phyloP scores from a whole-genome alignment of 2,888 invertebrate species.

The Watsonalla cultraria region DNA sequence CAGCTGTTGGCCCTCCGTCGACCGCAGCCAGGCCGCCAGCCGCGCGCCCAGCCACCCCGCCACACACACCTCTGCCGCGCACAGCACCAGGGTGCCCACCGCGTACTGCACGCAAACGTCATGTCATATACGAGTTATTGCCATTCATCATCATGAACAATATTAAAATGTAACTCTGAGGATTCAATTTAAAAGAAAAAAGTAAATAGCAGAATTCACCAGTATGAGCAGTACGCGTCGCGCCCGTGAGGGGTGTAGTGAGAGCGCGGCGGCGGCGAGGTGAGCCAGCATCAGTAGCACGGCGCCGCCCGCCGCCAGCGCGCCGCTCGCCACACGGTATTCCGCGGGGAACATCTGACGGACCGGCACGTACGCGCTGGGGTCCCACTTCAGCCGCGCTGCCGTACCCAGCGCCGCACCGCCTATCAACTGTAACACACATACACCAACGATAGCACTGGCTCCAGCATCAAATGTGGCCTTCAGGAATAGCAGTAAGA shows the following conservation, averaged over 20 bases:
- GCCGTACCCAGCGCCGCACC: slow-evolving; percentile 53
- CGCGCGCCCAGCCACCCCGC: slow-evolving; percentile 32
- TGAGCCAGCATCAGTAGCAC: slow-evolving; percentile 40
- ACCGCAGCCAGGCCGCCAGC: slow-evolving; percentile 27
- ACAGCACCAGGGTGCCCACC: slow-evolving; percentile 17
- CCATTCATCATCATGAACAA: too few species aligned
- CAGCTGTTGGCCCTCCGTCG: slow-evolving; percentile 19
- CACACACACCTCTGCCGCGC: slow-evolving; percentile 22
- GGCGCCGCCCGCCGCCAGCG: slow-evolving; percentile 25
- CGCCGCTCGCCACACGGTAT: slow-evolving; percentile 31
- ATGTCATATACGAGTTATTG: background rate
- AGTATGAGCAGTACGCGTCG: slow-evolving; percentile 19
- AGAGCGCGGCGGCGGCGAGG: slow-evolving; percentile 29
- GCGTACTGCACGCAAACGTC: slow-evolving; percentile 30
- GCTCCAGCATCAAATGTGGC: too few species aligned
- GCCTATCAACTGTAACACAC: slow-evolving; percentile 31
- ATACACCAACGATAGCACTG: background rate
- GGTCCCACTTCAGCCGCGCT: slow-evolving; percentile 67
- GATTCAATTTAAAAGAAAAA: background rate
- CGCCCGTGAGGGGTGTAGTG: slow-evolving; percentile 12
- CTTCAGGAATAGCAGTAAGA: too few species aligned
- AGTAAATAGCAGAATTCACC: slow-evolving; percentile 12
- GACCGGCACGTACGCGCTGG: slow-evolving; percentile 48
- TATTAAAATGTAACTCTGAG: background rate
- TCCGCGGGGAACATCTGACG: slow-evolving; percentile 43